Evolutionary conservation across 2,113 vertebrate genomes (phyloP).

Genomic region (Ctenodactylus gundi): DNA sequence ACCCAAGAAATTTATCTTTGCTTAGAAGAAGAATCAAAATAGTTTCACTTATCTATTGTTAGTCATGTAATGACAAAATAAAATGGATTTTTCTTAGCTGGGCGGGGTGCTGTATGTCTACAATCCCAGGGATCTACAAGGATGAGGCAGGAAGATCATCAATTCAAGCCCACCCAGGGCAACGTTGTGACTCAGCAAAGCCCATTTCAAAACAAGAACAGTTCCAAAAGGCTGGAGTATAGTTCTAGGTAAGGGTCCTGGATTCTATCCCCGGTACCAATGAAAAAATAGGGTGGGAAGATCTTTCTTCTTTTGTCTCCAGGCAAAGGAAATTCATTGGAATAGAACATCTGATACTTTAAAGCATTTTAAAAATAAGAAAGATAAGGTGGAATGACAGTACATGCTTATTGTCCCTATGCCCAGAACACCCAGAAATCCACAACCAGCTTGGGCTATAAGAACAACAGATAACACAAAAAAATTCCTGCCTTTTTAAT

Average conservation of each 20-base stretch:
- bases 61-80: not conserved
- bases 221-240: not conserved
- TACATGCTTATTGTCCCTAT: too few species aligned
- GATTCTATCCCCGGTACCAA: not conserved
- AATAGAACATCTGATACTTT: constrained; percentile 20
- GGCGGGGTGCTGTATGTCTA: not conserved
- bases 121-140: not conserved
- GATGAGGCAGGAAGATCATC: not conserved
- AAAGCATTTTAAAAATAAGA: constrained; percentile 29
- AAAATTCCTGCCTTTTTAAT: not conserved
- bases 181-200: not conserved
- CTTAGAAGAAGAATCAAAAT: constrained; percentile 26
- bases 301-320: not conserved
- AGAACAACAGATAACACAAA: not conserved
- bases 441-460: not conserved
- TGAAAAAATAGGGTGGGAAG: too few species aligned
- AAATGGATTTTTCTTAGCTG: not conserved
- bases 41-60: not conserved
- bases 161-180: not conserved
- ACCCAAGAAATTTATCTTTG: constrained; percentile 35
- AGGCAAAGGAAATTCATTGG: constrained; percentile 8
- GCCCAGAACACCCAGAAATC: not conserved
- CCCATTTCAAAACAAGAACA: not conserved
- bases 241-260: not conserved
- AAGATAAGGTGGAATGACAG: not conserved